Evolutionary conservation across 2,797 vertebrate species (phyloP), one percentile per base, ranked within the genome.

Genomic region (Sciurus carolinensis): DNA sequence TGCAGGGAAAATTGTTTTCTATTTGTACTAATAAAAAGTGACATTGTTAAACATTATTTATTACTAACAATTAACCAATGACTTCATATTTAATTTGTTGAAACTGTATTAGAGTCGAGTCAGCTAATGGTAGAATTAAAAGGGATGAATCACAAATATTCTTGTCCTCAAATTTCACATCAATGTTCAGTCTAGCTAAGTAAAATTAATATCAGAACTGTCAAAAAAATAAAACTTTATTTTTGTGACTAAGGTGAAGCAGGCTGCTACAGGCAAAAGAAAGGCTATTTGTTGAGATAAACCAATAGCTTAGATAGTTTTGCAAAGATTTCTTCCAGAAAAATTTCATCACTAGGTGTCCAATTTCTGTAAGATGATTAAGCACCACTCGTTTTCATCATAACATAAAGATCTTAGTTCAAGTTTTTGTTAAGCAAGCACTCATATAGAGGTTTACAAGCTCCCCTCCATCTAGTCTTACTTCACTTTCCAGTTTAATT

Each of bases 1-100:
- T 91, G 90, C 97, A 97, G 80, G 42, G 95, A 95, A 98, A 84
- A 93, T 77, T 96, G 59, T 57, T 97, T 97, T 96, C 77, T 59
- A 69, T 81, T 97, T 98, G 97, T 94, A 92, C 93, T 66, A 96
- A 92, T 96, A 73, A 91, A 96, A 96, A 95, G 50, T 93, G 33
- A 62, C 64, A 97, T 26, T 81, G n/a, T 95, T 92, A 95, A 71
- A 30, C 36, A 93, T 66, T 89, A 95, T 97, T 98, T 97, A 95
- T 98, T 97, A 77, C 42, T 39, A 90, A 1, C 79, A 28, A 97
- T 96, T 96, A 98, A 96, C 20, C 97, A 69, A 92, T 92, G 24
- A 94, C 50, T 96, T 98, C 17, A 57, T 97, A 96, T 97, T 97
- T 97, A 97, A 96, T 42, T 81, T 81, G 81, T 81, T 91, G 75